Evolutionary conservation across 2,113 vertebrate species (phyloP).

Genomic region (Podiceps cristatus): DNA sequence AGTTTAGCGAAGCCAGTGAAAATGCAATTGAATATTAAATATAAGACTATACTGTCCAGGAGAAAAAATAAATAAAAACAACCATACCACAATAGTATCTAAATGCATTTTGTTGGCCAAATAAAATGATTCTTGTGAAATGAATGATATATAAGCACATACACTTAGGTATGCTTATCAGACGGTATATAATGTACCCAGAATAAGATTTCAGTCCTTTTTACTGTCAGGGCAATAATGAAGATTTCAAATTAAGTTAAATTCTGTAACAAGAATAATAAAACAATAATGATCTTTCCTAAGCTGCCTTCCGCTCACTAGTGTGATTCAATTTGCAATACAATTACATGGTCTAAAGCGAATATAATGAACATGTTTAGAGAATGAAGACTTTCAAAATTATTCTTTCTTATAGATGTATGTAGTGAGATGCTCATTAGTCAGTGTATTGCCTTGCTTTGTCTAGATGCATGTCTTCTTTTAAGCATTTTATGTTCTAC

Average conservation of each 20-base stretch:
- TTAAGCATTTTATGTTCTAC: slow-evolving; percentile 23
- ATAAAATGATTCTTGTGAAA: not conserved
- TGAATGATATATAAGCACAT: not conserved
- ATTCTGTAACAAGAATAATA: not conserved
- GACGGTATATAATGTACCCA: not conserved
- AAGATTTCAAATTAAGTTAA: slow-evolving; percentile 9
- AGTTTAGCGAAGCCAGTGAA: not conserved
- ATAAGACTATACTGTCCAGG: not conserved
- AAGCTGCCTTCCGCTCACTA: not conserved
- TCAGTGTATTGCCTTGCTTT: slow-evolving; percentile 23
- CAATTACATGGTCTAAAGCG: slow-evolving; percentile 4
- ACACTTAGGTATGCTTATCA: not conserved
- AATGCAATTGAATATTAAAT: not conserved
- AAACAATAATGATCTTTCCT: not conserved
- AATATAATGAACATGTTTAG: slow-evolving; percentile 2
- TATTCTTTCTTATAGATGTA: not conserved
- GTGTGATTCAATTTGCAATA: slow-evolving; percentile 4
- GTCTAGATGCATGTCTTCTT: slow-evolving; percentile 44
- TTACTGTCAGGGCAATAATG: not conserved
- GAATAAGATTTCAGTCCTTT: not conserved
- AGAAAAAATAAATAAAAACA: not conserved
- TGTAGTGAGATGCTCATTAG: slow-evolving; percentile 45
- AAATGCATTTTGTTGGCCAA: not conserved
- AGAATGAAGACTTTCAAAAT: not conserved
- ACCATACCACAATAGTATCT: not conserved